A percentile compares a stretch with the other conserved stretches of the same genome.
Evolutionary conservation across 2,113 vertebrate species (phyloP).

Genomic region (Cyphomyrus plagiostoma): DNA sequence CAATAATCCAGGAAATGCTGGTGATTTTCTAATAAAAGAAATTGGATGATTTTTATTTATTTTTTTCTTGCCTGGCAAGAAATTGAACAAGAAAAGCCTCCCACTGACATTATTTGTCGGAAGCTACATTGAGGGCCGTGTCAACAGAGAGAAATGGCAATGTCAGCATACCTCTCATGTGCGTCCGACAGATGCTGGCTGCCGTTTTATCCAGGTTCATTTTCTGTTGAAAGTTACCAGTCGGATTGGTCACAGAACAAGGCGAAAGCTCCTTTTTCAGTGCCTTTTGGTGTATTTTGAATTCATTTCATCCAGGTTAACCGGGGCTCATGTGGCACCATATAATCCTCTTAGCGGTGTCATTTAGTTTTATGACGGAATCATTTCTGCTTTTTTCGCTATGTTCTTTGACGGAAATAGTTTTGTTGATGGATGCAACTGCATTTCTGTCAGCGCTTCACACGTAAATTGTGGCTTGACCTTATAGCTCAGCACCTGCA

Average conservation of each 20-base stretch:
- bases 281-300: neutral
- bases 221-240: neutral
- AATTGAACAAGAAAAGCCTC: neutral
- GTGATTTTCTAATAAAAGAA: neutral
- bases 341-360: neutral
- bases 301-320: neutral
- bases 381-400: neutral
- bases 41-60: neutral
- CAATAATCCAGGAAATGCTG: neutral
- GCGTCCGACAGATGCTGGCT: neutral
- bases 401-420: neutral
- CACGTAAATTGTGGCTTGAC: neutral
- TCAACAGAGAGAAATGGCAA: neutral
- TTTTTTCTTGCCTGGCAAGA: neutral
- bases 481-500: neutral
- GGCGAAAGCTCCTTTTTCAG: neutral
- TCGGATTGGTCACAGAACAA: neutral
- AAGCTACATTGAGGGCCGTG: neutral
- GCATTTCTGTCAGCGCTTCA: neutral
- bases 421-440: neutral
- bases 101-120: neutral
- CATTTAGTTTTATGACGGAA: constrained; percentile 6
- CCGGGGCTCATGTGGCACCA: neutral
- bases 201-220: neutral
- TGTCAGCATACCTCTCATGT: neutral